These are phyloP conservation scores for Leptopilina drosophilae DNA, from an alignment of 2,888 invertebrate species.

Conservation along the genomic window DNA sequence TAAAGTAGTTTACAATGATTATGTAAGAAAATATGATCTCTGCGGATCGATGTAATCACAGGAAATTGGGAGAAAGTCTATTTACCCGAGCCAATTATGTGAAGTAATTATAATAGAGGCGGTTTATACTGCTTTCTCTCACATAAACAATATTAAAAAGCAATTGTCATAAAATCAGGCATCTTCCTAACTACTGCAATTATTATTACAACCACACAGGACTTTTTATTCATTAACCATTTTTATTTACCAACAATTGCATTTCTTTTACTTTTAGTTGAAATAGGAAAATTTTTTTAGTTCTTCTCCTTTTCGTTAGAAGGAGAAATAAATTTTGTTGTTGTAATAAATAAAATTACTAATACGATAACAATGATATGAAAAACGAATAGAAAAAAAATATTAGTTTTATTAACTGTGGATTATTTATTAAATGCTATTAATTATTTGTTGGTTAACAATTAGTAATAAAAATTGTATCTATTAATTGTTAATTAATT, in stretches of 20 bases:
- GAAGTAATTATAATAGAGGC: conserved; percentile 29
- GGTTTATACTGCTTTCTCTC: conserved; percentile 20
- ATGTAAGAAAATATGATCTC: conserved; percentile 8
- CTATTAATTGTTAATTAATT: too few relatives aligned
- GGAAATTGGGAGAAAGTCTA: conserved; percentile 32
- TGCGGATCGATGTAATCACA: conserved; percentile 22
- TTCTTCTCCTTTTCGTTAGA: too few relatives aligned
- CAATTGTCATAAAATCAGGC: conserved; percentile 1
- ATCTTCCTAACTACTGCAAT: conserved; percentile 3
- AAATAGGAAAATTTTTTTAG: too few relatives aligned
- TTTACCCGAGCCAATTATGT: conserved; percentile 30
- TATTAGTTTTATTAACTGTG: too few relatives aligned
- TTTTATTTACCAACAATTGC: not conserved
- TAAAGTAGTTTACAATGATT: not conserved
- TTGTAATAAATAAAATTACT: too few relatives aligned
- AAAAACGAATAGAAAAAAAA: too few relatives aligned
- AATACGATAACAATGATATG: too few relatives aligned
- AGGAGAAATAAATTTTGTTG: too few relatives aligned
- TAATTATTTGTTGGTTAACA: too few relatives aligned
- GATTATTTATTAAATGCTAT: too few relatives aligned
- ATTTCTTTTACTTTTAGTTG: too few relatives aligned
- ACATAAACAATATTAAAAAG: conserved; percentile 32
- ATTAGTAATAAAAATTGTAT: too few relatives aligned
- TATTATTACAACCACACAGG: not conserved
- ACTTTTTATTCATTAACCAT: not conserved